Conservation (phyloP, 2,113 vertebrate species). For the Menura novaehollandiae region DNA sequence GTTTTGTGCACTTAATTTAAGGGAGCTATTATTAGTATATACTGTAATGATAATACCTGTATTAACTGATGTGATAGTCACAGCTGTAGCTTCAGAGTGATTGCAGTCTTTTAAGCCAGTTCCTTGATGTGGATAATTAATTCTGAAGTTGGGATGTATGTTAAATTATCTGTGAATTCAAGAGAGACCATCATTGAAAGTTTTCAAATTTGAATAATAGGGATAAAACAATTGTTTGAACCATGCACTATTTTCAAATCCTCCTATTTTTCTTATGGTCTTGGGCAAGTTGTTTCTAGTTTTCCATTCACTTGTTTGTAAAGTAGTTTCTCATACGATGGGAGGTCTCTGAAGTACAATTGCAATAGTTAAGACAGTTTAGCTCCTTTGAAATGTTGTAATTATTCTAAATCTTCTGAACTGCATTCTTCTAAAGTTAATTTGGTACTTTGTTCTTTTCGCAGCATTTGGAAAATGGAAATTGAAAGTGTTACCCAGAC, state of each 20-base stretch:
- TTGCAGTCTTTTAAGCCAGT: background rate
- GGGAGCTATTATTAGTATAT: background rate
- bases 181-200: background rate
- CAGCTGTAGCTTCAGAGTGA: background rate
- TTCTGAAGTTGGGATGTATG: background rate
- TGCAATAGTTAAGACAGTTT: background rate
- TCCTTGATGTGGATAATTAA: background rate
- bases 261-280: background rate
- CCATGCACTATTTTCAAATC: background rate
- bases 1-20: background rate
- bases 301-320: background rate
- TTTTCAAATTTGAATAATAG: background rate
- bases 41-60: background rate
- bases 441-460: background rate
- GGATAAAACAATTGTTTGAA: background rate
- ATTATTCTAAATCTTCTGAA: background rate
- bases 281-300: background rate
- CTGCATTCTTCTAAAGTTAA: background rate
- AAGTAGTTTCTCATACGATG: background rate
- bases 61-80: background rate
- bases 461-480: background rate
- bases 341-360: background rate
- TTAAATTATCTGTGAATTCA: slow-evolving; percentile 1
- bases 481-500: background rate
- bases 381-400: background rate